Base-by-base conservation (phyloP, 2,113 vertebrate species). In the Cavia porcellus region DNA sequence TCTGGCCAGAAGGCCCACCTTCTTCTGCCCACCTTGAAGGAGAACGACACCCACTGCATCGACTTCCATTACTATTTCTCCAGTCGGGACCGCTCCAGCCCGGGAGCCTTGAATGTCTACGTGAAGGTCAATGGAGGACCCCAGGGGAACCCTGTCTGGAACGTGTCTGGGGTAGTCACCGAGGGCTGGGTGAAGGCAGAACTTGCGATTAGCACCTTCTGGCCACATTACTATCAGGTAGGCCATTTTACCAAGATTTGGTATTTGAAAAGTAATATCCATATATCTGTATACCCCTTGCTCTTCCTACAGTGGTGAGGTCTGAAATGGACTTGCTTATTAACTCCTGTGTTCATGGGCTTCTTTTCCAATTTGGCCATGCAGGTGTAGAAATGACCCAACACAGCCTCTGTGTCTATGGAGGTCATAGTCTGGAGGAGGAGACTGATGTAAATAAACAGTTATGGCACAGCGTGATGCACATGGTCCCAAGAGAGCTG, bases 141-240 rank as follows among this genome's bases (percentile, higher is more conserved):
- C 1, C 99, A 99, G 97, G 99, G 99, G 7, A 99, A 99, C 95
- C 99, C 99, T 0, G 99, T 99, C 22, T 99, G 99, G 99, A 99
- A 99, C 0, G 99, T 99, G 35, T 99, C 99, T 0, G 99, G 99
- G 1, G 98, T 99, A 3, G 99, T 99, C 61, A 99, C 99, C 0
- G 99, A 99, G 66, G 99, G 99, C 15, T 99, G 99, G 99, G 99
- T 99, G 96, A 99, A 99, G 90, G 99, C 99, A 7, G 99, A 99
- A 95, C 99, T 99, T 28, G 99, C 99, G 84, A 99, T 99, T 96
- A 99, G 99, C 92, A 99, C 99, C 0, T 99, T 99, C 98, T 99
- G 99, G 99, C 99, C 99, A 0, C 99, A 99, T 97, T 99, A 99
- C 93, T 99, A 99, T 92, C 99, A 99, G 99, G 99, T 99, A 98